phyloP scores from a whole-genome alignment of 2,113 vertebrate species.

The Etia nguti region DNA sequence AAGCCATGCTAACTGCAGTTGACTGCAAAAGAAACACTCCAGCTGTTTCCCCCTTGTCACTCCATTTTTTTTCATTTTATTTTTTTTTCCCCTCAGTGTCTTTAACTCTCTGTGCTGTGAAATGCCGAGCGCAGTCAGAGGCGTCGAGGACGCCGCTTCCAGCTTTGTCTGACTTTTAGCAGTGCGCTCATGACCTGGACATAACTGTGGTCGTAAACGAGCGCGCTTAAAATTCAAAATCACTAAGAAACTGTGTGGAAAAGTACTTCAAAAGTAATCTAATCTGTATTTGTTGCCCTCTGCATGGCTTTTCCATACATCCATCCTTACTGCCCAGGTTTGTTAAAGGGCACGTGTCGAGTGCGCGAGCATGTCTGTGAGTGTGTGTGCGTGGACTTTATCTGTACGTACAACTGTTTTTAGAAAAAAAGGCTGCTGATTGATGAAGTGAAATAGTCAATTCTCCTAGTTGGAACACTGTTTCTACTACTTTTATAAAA shows the following conservation, averaged over 20 bases:
- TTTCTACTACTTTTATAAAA: conserved; percentile 40
- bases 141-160: neutral
- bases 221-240: conserved; percentile 14
- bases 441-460: conserved; percentile 42
- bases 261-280: conserved; percentile 37
- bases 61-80: neutral
- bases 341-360: neutral
- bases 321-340: conserved; percentile 24
- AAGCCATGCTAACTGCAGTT: conserved; percentile 60
- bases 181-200: conserved; percentile 3
- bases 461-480: conserved; percentile 22
- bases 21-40: conserved; percentile 19
- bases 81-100: neutral
- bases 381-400: neutral
- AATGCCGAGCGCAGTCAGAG: neutral
- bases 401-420: conserved; percentile 13
- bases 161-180: neutral
- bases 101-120: conserved; percentile 12
- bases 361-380: conserved; percentile 1
- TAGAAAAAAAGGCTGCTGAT: conserved; percentile 54
- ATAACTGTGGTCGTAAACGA: neutral
- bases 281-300: conserved; percentile 41
- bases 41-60: neutral
- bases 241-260: conserved; percentile 20
- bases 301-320: conserved; percentile 54